These are phyloP conservation scores for Vicugna pacos DNA, from an alignment of 2,113 vertebrate species.

Conservation along the genomic window DNA sequence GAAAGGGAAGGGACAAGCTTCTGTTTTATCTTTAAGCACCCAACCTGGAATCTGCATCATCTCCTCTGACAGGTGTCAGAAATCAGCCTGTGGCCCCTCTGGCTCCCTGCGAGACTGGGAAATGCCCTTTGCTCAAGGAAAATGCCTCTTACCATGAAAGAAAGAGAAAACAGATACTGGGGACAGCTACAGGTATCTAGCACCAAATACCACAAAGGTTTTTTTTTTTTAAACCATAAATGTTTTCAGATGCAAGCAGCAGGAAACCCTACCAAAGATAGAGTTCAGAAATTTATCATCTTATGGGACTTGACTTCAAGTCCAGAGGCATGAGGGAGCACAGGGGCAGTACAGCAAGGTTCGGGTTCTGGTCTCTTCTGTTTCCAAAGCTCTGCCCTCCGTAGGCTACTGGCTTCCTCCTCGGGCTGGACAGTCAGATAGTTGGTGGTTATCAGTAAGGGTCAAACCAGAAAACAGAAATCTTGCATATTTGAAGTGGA, in stretches of 20 bases:
- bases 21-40: not conserved
- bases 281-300: not conserved
- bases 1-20: no score
- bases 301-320: not conserved
- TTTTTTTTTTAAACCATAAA: not conserved
- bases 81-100: not conserved
- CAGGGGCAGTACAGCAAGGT: accelerated
- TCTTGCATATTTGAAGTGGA: not conserved
- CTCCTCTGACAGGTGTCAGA: not conserved
- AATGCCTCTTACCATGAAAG: accelerated
- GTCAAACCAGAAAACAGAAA: not conserved
- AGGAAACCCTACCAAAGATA: not conserved
- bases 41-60: not conserved
- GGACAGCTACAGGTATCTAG: not conserved
- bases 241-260: not conserved
- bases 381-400: not conserved
- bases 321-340: not conserved
- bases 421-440: not conserved
- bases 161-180: not conserved
- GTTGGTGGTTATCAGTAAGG: not conserved
- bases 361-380: no score
- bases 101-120: not conserved
- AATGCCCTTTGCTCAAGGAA: not conserved
- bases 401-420: not conserved
- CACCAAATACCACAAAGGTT: not conserved